Conservation (phyloP, 2,113 vertebrate species). For the Menidia beryllina region DNA sequence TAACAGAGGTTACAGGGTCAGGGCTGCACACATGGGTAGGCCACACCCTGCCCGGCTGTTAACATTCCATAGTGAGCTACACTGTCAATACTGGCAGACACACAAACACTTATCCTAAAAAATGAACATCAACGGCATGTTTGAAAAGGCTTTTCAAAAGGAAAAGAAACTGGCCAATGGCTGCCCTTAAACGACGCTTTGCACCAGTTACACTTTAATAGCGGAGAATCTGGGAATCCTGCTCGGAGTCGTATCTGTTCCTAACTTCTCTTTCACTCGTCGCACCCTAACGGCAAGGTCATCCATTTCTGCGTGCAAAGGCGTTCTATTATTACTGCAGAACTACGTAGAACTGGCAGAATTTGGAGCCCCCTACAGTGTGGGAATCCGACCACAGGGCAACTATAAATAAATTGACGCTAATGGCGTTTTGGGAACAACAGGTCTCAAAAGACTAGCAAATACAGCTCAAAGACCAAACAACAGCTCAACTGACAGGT, state of each 20-base stretch:
- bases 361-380: not conserved
- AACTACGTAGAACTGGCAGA: not conserved
- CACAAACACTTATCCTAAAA: not conserved
- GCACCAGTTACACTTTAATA: no score
- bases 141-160: not conserved
- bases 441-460: not conserved
- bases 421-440: not conserved
- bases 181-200: constrained; percentile 4
- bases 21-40: constrained; percentile 20
- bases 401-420: no score
- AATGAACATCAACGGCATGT: no score
- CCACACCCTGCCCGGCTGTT: constrained; percentile 60
- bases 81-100: constrained; percentile 54
- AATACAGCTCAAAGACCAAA: not conserved
- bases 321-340: constrained; percentile 11
- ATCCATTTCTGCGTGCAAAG: constrained; percentile 8
- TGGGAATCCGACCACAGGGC: not conserved
- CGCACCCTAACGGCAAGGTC: not conserved
- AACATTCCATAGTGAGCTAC: constrained; percentile 56
- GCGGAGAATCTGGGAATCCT: not conserved
- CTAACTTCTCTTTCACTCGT: constrained; percentile 11
- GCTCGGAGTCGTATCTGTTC: not conserved
- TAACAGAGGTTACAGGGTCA: constrained; percentile 66
- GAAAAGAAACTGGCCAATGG: not conserved
- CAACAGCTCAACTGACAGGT: no score